These are phyloP conservation scores for Psettodes erumei DNA, from an alignment of 2,113 vertebrate genomes.

Conservation along the genomic window DNA sequence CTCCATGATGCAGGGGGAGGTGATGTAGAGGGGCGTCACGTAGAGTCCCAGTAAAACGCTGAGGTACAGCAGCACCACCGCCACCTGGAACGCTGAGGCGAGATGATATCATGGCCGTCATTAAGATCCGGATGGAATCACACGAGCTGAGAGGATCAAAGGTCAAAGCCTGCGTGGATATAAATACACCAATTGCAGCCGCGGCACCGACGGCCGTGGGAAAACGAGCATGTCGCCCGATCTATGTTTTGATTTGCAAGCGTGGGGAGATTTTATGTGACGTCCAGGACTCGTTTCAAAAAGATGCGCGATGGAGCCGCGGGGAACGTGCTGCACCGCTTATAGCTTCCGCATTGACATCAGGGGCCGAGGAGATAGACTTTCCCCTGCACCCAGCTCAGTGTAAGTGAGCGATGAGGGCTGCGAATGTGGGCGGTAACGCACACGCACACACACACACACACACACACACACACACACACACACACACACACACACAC, in stretches of 20 bases:
- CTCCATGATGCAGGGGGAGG: slow-evolving; percentile 97
- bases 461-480: slow-evolving; percentile 15
- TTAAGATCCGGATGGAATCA: background rate
- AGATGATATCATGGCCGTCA: too few species aligned
- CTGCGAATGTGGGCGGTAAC: slow-evolving; percentile 11
- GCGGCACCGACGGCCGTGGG: background rate
- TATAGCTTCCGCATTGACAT: slow-evolving; percentile 3
- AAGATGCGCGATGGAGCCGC: background rate
- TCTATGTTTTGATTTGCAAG: background rate
- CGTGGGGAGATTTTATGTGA: background rate
- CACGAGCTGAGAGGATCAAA: background rate
- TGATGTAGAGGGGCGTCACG: slow-evolving; percentile 90
- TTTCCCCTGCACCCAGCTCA: slow-evolving; percentile 20
- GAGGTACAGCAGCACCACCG: slow-evolving; percentile 88
- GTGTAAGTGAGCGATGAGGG: slow-evolving; percentile 34
- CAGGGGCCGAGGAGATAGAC: slow-evolving; percentile 23
- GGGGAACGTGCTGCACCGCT: background rate
- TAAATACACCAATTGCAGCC: background rate
- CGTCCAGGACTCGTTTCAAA: background rate
- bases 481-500: background rate
- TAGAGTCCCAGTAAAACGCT: slow-evolving; percentile 89
- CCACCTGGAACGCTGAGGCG: slow-evolving; percentile 88
- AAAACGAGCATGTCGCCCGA: background rate
- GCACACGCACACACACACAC: too few species aligned
- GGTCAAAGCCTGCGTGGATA: too few species aligned